These are phyloP conservation scores for Bombus difficillimus DNA, from an alignment of 1,140 invertebrate species.

Conservation along the genomic window DNA sequence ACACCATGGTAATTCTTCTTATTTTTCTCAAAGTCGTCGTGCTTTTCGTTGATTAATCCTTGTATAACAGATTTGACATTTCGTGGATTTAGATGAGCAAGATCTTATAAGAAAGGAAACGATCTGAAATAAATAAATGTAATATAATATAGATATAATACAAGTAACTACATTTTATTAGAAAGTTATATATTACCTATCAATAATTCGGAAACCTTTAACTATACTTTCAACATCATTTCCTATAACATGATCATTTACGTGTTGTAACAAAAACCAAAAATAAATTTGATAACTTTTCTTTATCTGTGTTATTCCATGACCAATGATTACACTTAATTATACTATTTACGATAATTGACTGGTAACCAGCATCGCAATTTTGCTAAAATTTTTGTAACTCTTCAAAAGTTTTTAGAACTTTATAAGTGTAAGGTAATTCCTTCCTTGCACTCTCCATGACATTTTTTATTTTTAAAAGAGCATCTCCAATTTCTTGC, in stretches of 20 bases:
- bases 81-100: slow-evolving; percentile 88
- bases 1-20: slow-evolving; percentile 86
- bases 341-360: slow-evolving; percentile 89
- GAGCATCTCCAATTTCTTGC: slow-evolving; percentile 73
- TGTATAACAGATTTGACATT: slow-evolving; percentile 86
- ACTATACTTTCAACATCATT: slow-evolving; percentile 81
- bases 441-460: slow-evolving; percentile 86
- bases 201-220: slow-evolving; percentile 85
- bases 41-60: slow-evolving; percentile 90
- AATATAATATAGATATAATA: neutral
- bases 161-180: slow-evolving; percentile 32
- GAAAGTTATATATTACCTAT: slow-evolving; percentile 70
- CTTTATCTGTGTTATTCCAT: slow-evolving; percentile 89
- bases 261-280: slow-evolving; percentile 88
- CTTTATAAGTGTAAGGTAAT: slow-evolving; percentile 87
- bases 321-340: slow-evolving; percentile 93
- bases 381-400: slow-evolving; percentile 86
- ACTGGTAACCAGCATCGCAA: slow-evolving; percentile 85
- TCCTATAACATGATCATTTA: slow-evolving; percentile 85
- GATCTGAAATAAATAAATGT: slow-evolving; percentile 80
- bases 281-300: slow-evolving; percentile 88
- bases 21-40: slow-evolving; percentile 86
- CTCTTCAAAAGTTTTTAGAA: slow-evolving; percentile 87
- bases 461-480: slow-evolving; percentile 80
- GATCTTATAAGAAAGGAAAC: slow-evolving; percentile 87